Percentiles rank a stretch among this genome's conserved stretches.
Conservation (phyloP, 2,797 vertebrate genomes). For the Tachyglossus aculeatus region DNA sequence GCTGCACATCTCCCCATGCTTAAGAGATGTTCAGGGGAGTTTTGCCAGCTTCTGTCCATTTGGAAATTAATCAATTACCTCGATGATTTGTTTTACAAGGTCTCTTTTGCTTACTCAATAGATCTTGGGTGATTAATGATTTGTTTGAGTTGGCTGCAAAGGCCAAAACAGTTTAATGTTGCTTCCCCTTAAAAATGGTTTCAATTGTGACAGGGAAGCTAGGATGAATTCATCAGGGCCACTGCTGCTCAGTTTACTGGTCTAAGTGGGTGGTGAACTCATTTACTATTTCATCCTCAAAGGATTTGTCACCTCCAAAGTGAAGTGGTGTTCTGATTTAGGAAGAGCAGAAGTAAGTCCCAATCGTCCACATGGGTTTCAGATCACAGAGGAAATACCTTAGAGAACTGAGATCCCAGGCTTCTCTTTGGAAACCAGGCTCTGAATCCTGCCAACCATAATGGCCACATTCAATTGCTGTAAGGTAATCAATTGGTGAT, state of each 20-base stretch:
- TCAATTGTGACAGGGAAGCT: background rate
- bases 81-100: background rate
- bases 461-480: too few species aligned
- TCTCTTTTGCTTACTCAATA: background rate
- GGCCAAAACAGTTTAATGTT: background rate
- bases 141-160: constrained; percentile 29
- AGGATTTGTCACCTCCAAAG: background rate
- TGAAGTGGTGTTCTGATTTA: background rate
- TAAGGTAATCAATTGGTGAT: too few species aligned
- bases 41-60: background rate
- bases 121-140: background rate
- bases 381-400: too few species aligned
- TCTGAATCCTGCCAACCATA: too few species aligned
- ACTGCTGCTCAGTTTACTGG: constrained; percentile 12
- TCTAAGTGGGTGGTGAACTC: too few species aligned
- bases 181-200: constrained; percentile 13
- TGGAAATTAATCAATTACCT: background rate
- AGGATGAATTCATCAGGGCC: constrained; percentile 3
- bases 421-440: too few species aligned
- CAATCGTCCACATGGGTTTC: too few species aligned
- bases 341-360: background rate
- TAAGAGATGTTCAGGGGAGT: accelerated
- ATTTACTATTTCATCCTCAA: background rate
- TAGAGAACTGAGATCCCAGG: too few species aligned
- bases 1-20: accelerated